phyloP scores from a whole-genome alignment of 2,113 vertebrate genomes.

The human (Homo sapiens) region GRCh38 chr14:67893501-67894000 shows the following conservation, averaged over 20 bases:
- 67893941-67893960: background rate
- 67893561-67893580: no score
- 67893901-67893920: background rate
- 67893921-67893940: background rate
- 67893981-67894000: background rate
- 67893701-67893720: background rate
- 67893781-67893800: background rate
- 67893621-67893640: no score
- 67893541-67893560: no score
- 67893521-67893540: no score
- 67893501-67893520: no score
- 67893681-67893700: no score
- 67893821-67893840: background rate
- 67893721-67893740: background rate
- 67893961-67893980: background rate
- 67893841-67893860: background rate
- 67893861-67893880: background rate
- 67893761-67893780: background rate
- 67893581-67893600: no score
- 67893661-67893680: no score
- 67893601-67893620: no score
- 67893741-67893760: background rate
- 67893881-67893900: background rate
- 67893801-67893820: background rate
- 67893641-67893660: no score